phyloP scores from a whole-genome alignment of 23 tunicate species.

The Botrylloides violaceus region DNA sequence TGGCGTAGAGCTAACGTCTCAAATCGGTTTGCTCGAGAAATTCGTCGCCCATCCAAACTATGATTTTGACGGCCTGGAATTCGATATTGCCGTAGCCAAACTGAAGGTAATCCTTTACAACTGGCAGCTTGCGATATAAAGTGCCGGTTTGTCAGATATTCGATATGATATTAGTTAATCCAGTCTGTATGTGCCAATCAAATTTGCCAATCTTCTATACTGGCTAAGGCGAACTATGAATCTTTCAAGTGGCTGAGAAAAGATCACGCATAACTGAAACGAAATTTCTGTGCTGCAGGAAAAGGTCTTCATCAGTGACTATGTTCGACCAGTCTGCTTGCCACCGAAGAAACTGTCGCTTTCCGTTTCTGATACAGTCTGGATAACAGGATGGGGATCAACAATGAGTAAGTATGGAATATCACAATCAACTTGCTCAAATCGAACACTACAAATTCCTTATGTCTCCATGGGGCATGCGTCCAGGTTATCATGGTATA shows the following conservation, averaged over 20 bases:
- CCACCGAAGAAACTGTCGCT: conserved; percentile 36
- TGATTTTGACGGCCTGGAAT: conserved; percentile 43
- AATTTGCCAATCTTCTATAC: no score
- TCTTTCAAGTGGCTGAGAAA: no score
- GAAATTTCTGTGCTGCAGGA: conserved; percentile 18
- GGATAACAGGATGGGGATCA: conserved; percentile 93
- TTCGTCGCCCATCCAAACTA: conserved; percentile 70
- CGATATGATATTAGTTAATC: not conserved
- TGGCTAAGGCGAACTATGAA: no score
- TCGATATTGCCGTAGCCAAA: conserved; percentile 89
- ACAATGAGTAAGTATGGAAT: conserved; percentile 66
- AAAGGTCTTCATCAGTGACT: conserved; percentile 26
- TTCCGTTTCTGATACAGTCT: conserved; percentile 24
- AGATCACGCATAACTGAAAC: no score
- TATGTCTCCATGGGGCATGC: no score
- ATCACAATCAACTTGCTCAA: no score
- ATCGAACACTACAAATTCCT: no score
- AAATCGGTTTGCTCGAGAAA: conserved; percentile 42
- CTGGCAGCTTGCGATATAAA: not conserved
- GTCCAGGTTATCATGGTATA: no score
- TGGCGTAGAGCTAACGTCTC: conserved; percentile 20
- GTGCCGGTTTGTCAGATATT: not conserved
- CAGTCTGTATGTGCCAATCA: not conserved
- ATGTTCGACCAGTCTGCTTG: conserved; percentile 69
- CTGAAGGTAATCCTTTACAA: conserved; percentile 55